Base-by-base conservation (phyloP, 2,888 invertebrate species). In the Callosobruchus maculatus region DNA sequence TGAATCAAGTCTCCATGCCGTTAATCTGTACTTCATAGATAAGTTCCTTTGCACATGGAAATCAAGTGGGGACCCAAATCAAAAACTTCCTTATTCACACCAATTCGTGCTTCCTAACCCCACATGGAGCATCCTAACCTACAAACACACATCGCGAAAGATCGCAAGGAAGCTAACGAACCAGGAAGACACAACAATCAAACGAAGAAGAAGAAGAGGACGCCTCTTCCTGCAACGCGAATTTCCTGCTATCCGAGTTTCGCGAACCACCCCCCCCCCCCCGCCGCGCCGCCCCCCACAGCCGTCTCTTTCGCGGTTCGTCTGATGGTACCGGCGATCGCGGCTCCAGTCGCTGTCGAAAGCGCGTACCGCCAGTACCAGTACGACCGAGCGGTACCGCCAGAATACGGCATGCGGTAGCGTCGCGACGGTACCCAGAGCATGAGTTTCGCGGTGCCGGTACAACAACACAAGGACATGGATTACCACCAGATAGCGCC, bases 401-500 rank as follows among this genome's bases (percentile, higher is more conserved):
- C 81, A 79, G 78, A 76, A 72, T 82, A 83, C 85, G 85, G 86
- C 85, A 86, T 86, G 86, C 85, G 77, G 75, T 78, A 76, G 70
- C 22, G 70, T 70, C 22, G 22, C 21, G 21, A 9, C 20, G 26
- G 26, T 26, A 26, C 26, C 26, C 26, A 70, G 20, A 70, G 21
- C 85, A 87, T 87, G 87, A 87, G 87, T 87, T 87, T 87, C 85
- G 87, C 86, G 85, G 86, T 86, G 83, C 86, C 87, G 83, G 85
- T 84, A 82, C 84, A 86, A 82, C 84, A 86, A 77, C 70, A 81
- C 74, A 83, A 82, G 72, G 84, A 84, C 77, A 87, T 88, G 88
- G 87, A 88, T 82, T 87, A 90, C 84, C 90, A 89, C 85, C 87
- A 89, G 86, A 89, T 88, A 82, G 88, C 89, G 81, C 88, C 88